A percentile compares a stretch with the other conserved stretches of the same genome.
phyloP scores from a whole-genome alignment of 2,113 vertebrate genomes.

The Pterocles gutturalis region DNA sequence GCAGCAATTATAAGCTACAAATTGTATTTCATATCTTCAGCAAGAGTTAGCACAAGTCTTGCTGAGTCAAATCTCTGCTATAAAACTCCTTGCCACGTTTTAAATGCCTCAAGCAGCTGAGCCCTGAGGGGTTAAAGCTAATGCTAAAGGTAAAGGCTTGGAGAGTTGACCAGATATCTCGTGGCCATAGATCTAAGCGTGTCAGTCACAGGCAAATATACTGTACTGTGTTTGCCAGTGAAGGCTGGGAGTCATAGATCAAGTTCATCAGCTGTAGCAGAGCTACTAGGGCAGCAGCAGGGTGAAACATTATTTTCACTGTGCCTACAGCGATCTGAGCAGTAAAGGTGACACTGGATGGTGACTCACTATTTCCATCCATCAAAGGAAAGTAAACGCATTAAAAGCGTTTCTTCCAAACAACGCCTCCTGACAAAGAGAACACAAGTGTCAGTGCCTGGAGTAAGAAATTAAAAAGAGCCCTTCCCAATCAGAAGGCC shows the following conservation, averaged over 20 bases:
- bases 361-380: background rate
- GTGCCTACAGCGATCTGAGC: background rate
- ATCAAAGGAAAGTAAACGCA: background rate
- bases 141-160: slow-evolving; percentile 35
- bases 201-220: slow-evolving; percentile 1
- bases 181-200: background rate
- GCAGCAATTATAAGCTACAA: slow-evolving; percentile 59
- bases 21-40: slow-evolving; percentile 57
- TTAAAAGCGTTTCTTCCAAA: background rate
- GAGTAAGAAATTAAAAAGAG: background rate
- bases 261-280: background rate
- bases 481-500: background rate
- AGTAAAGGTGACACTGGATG: background rate
- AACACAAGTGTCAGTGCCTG: background rate
- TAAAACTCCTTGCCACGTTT: slow-evolving; percentile 21
- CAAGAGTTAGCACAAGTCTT: slow-evolving; percentile 47
- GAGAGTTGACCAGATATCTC: background rate
- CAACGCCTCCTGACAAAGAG: background rate
- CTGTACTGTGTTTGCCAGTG: fast-evolving
- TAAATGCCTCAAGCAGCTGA: slow-evolving; percentile 12
- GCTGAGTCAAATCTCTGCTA: slow-evolving; percentile 51
- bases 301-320: background rate
- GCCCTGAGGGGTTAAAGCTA: slow-evolving; percentile 47
- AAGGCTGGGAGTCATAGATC: slow-evolving; percentile 2
- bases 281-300: background rate